These are phyloP conservation scores for Syngnathus floridae DNA, from an alignment of 2,113 vertebrate species.

Conservation along the genomic window DNA sequence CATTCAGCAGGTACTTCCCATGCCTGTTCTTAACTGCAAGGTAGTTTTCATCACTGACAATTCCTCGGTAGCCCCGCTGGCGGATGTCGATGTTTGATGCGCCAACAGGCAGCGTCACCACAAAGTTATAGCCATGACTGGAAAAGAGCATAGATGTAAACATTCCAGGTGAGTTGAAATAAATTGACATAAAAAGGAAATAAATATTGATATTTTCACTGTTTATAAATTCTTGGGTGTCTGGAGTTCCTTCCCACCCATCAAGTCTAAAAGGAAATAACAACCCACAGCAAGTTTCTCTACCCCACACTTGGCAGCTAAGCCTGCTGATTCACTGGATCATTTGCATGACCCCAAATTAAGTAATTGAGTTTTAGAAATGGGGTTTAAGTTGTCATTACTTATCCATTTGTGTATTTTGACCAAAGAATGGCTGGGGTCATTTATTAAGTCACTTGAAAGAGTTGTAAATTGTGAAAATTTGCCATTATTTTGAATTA, in stretches of 20 bases:
- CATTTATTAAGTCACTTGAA: neutral
- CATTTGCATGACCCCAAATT: neutral
- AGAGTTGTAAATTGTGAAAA: neutral
- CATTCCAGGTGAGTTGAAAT: neutral
- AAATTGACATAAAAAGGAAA: neutral
- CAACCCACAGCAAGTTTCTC: too few relatives aligned
- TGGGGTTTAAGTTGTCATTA: neutral
- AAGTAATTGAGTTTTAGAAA: neutral
- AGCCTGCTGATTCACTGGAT: neutral
- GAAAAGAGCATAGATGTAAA: conserved; percentile 24
- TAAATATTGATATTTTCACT: neutral
- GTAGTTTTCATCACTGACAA: conserved; percentile 91
- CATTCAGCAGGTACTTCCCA: conserved; percentile 89
- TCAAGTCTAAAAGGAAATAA: too few relatives aligned
- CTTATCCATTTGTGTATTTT: neutral
- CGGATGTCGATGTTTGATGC: conserved; percentile 90
- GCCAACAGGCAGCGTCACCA: conserved; percentile 86
- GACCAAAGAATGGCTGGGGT: neutral
- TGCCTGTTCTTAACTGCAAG: conserved; percentile 86
- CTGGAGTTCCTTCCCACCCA: neutral
- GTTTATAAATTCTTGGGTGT: neutral
- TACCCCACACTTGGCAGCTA: too few relatives aligned
- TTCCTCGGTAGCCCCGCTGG: conserved; percentile 91
- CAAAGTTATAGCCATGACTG: conserved; percentile 97
- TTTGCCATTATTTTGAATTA: neutral